Conservation (phyloP, 2,113 vertebrate genomes). For the Cyanoderma ruficeps region DNA sequence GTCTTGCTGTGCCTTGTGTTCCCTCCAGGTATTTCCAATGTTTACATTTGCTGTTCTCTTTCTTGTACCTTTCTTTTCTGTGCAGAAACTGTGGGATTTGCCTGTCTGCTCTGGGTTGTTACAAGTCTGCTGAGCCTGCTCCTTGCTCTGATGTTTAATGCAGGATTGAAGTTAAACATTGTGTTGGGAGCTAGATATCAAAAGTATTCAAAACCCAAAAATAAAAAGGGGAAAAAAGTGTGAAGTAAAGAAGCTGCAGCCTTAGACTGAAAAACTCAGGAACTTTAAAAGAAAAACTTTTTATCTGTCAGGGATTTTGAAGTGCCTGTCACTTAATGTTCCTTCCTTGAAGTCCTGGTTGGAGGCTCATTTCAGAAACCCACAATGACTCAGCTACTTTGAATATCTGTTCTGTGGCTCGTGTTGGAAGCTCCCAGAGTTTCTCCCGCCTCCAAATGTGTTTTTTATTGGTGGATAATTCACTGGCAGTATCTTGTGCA, state of each 20-base stretch:
- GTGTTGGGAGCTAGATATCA: background rate
- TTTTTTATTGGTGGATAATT: background rate
- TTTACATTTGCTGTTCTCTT: background rate
- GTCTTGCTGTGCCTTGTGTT: background rate
- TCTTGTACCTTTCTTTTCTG: background rate
- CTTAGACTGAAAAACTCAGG: background rate
- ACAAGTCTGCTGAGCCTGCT: background rate
- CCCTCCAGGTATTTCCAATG: background rate
- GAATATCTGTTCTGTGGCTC: constrained; percentile 22
- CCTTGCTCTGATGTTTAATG: background rate
- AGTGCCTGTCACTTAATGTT: background rate
- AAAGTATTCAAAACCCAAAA: background rate
- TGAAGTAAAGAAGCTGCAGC: background rate
- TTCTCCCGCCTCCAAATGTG: background rate
- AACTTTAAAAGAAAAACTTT: background rate
- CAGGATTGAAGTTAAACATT: background rate
- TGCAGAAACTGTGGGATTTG: background rate
- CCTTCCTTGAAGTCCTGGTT: background rate
- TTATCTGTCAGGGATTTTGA: background rate
- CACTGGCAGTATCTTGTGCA: background rate
- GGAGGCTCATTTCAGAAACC: constrained; percentile 10
- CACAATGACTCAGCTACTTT: background rate
- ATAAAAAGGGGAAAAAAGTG: rapidly evolving
- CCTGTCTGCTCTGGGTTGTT: background rate
- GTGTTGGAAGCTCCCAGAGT: constrained; percentile 3